phyloP scores from a whole-genome alignment of 2,113 vertebrate genomes.

The Cathartes aura region DNA sequence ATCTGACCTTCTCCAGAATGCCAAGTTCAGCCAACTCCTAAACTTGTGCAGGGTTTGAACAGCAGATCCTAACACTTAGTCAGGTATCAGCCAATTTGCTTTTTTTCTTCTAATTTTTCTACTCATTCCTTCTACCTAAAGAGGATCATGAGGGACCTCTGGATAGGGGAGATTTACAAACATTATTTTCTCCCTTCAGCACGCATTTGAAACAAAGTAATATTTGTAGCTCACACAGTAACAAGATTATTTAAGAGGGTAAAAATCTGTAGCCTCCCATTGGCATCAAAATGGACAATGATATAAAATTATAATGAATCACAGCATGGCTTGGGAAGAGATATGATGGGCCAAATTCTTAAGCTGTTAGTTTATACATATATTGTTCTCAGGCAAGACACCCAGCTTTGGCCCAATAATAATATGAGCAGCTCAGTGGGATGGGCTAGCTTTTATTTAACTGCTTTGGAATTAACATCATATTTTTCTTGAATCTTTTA shows the following conservation, averaged over 20 bases:
- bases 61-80: not conserved
- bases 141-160: not conserved
- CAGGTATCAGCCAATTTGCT: not conserved
- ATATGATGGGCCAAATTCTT: not conserved
- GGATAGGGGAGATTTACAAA: not conserved
- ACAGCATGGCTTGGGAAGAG: not conserved
- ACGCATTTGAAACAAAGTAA: not conserved
- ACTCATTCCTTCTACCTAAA: not conserved
- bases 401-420: not conserved
- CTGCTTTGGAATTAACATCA: not conserved
- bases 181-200: not conserved
- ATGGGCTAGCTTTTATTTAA: not conserved
- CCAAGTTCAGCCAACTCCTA: not conserved
- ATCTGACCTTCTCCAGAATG: not conserved
- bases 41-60: not conserved
- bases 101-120: not conserved
- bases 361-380: conserved; percentile 21
- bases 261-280: conserved; percentile 38
- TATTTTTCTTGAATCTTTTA: not conserved
- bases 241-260: conserved; percentile 18
- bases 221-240: not conserved
- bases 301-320: conserved; percentile 43
- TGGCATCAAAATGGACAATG: not conserved
- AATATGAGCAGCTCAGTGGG: not conserved
- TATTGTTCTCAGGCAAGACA: not conserved